Conservation (phyloP, 2,113 vertebrate genomes). For the Anoplopoma fimbria region DNA sequence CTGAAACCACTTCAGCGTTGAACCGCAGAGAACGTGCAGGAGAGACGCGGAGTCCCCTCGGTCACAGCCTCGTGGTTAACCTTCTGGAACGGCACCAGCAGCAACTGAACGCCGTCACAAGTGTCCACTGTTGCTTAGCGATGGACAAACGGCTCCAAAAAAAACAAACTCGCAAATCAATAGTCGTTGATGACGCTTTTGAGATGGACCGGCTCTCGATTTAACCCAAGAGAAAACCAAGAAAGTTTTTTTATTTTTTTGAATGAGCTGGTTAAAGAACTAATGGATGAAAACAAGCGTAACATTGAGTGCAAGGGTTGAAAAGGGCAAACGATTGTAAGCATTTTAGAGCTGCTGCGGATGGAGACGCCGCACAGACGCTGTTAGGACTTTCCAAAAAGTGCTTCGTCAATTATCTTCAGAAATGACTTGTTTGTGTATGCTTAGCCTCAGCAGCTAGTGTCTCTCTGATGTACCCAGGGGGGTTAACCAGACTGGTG, state of each 20-base stretch:
- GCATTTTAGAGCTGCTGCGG: not conserved
- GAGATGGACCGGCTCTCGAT: constrained; percentile 5
- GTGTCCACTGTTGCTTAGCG: constrained; percentile 70
- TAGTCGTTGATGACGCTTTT: not conserved
- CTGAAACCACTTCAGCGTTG: constrained; percentile 65
- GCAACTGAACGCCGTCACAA: constrained; percentile 34
- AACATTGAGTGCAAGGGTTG: constrained; percentile 1
- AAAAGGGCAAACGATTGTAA: constrained; percentile 40
- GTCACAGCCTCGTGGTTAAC: constrained; percentile 73
- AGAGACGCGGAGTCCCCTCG: constrained; percentile 59
- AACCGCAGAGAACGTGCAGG: constrained; percentile 62
- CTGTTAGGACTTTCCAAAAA: constrained; percentile 8
- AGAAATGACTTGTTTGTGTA: constrained; percentile 37
- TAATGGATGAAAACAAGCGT: constrained; percentile 19
- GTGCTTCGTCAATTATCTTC: constrained; percentile 11
- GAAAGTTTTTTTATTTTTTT: not conserved
- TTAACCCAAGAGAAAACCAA: not conserved
- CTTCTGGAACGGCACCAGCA: constrained; percentile 63
- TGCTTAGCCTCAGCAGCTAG: constrained; percentile 14
- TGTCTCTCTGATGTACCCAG: constrained; percentile 51
- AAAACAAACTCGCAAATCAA: constrained; percentile 63
- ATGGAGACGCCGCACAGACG: not conserved
- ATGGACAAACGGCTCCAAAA: constrained; percentile 58
- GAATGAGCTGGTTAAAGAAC: not conserved
- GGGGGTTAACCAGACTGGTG: constrained; percentile 75